Base-by-base conservation (phyloP, 2,888 invertebrate genomes). In the Epicampocera succincta region DNA sequence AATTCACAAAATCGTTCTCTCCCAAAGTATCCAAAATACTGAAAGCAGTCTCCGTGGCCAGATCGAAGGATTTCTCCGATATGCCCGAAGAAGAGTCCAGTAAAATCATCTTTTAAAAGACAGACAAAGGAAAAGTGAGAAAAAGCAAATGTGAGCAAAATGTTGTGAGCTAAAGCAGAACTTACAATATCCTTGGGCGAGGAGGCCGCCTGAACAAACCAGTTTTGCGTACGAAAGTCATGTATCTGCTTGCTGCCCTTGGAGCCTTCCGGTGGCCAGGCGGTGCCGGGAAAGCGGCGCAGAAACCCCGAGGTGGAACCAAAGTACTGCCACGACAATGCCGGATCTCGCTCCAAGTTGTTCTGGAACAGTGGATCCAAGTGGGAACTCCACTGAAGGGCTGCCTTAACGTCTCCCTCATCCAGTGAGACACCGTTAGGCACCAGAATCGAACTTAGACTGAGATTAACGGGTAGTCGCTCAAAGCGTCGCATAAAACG, bases 251-350 rank as follows among this genome's bases (percentile, higher is more conserved):
- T 94, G 85, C 94, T 96, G 88, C 95, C 96, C 85, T 94, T 94
- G 65, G 95, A 94, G 85, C 95, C 95, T 90, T 95, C 94, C 25
- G 96, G 95, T 17, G 96, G 96, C 96, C 96, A 96, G 19, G 96
- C 95, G 88, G 96, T 96, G 95, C 98, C 99, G 90, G 99, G 99
- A 92, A 96, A 99, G 87, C 98, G 94, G 87, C 99, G 93, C 90
- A 99, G 94, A 91, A 99, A 99, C 63, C 99, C 99, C 1, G 95
- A 93, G n/a, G 98, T 95, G 71, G 98, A 98, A 66, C 99, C 98
- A 92, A 98, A 99, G 92, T 98, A 98, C 92, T 99, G 99, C 98
- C 99, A 99, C n/a, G 97, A 96, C 50, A 98, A 92, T 1, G 96
- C 95, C 0, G 97, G 96, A 91, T 98, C 97, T 84, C 94, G 94